Percentiles rank a stretch among this genome's conserved stretches.
Conservation (phyloP, 2,888 invertebrate genomes). For the Morpho helenor region DNA sequence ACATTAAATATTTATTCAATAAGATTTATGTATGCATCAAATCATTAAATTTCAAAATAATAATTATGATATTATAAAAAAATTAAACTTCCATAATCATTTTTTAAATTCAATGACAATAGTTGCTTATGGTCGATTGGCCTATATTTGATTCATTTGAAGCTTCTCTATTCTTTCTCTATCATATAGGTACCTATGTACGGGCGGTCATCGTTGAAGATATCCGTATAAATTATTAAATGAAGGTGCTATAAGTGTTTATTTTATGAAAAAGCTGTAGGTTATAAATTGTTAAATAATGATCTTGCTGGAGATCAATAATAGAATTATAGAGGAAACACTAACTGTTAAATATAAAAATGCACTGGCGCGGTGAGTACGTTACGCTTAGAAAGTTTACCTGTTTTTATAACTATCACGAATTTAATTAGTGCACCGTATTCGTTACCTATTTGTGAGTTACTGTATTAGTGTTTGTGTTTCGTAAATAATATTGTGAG, state of each 20-base stretch:
- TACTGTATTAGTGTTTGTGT: constrained; percentile 13
- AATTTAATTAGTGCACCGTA: constrained; percentile 11
- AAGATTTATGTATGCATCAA: no score
- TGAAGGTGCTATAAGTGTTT: constrained; percentile 78
- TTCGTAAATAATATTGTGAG: constrained; percentile 1
- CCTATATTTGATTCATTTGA: constrained; percentile 63
- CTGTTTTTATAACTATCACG: constrained; percentile 51
- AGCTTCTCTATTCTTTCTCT: constrained; percentile 67
- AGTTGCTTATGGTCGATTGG: constrained; percentile 55
- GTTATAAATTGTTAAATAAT: constrained; percentile 82
- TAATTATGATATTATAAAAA: constrained; percentile 25
- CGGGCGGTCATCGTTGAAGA: constrained; percentile 70
- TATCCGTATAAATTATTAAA: constrained; percentile 73
- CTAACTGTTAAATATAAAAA: constrained; percentile 97
- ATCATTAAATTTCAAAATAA: not conserved
- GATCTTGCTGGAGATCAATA: constrained; percentile 99
- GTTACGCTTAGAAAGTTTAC: constrained; percentile 76
- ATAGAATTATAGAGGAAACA: constrained; percentile 99
- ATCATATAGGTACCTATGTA: constrained; percentile 63
- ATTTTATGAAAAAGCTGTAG: constrained; percentile 77
- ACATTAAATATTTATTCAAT: no score
- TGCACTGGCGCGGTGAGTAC: constrained; percentile 95
- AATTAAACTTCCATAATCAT: not conserved
- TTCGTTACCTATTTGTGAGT: constrained; percentile 41
- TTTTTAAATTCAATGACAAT: not conserved